Evolutionary conservation across 2,888 invertebrate genomes (phyloP).

Genomic region (Acanthopleura granulata): DNA sequence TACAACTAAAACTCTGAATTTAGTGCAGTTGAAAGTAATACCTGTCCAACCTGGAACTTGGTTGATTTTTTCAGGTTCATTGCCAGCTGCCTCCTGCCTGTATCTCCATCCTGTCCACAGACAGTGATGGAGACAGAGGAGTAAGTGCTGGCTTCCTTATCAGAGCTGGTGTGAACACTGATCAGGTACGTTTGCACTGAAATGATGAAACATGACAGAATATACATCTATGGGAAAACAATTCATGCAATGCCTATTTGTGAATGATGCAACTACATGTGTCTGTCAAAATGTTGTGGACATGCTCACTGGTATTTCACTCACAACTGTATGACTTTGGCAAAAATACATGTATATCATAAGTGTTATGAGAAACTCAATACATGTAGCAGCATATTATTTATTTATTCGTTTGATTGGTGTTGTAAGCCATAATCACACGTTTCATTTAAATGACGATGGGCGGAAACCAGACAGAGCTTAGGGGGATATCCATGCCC

Average conservation of each 20-base stretch:
- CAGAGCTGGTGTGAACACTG: slow-evolving; percentile 49
- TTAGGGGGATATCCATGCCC: no score
- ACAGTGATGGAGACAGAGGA: slow-evolving; percentile 52
- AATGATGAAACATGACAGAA: slow-evolving; percentile 23
- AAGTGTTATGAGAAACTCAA: no score
- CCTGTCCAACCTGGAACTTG: slow-evolving; percentile 53
- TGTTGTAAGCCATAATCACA: no score
- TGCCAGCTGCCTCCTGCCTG: slow-evolving; percentile 47
- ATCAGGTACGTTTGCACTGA: slow-evolving; percentile 55
- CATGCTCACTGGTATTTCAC: no score
- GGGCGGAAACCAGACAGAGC: no score
- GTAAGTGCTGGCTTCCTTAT: slow-evolving; percentile 48
- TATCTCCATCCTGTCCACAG: slow-evolving; percentile 50
- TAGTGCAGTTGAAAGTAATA: slow-evolving; percentile 23
- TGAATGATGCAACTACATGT: not conserved
- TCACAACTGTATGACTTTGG: no score
- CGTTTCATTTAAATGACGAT: no score
- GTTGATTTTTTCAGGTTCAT: slow-evolving; percentile 32
- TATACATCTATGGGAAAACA: not conserved
- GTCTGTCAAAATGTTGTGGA: not conserved
- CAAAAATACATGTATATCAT: no score
- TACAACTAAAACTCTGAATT: no score
- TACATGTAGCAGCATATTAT: no score
- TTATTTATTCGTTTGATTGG: no score
- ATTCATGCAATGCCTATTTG: not conserved